A percentile compares a stretch with the other conserved stretches of the same genome.
Evolutionary conservation across 1,140 invertebrate species (phyloP).

Genomic region (Diorhabda carinulata): DNA sequence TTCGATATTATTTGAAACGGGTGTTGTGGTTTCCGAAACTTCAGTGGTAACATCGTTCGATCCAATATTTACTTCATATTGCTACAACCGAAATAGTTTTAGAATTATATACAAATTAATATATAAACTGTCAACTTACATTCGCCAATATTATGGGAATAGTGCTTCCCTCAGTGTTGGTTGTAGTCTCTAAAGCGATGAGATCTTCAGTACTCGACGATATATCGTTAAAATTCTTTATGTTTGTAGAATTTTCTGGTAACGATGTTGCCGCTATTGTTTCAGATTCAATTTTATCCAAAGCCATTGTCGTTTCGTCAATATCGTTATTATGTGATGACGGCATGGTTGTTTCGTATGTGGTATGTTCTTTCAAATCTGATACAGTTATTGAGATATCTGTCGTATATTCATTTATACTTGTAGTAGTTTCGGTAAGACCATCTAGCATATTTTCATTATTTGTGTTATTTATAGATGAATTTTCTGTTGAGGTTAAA

Average conservation of each 20-base stretch:
- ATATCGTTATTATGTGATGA: background rate
- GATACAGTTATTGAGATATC: no score
- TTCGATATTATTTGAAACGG: background rate
- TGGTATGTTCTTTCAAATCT: no score
- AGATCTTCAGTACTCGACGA: slow-evolving; percentile 42
- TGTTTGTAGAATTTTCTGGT: slow-evolving; percentile 14
- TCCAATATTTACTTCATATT: background rate
- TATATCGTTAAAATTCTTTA: slow-evolving; percentile 18
- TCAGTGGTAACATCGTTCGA: background rate
- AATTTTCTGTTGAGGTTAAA: no score
- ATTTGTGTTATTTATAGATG: no score
- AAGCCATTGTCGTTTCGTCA: slow-evolving; percentile 4
- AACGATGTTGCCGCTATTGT: background rate
- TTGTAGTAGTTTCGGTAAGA: no score
- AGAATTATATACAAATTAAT: background rate
- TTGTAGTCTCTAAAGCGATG: slow-evolving; percentile 44
- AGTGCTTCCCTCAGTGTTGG: slow-evolving; percentile 22
- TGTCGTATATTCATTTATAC: no score
- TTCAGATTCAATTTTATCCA: slow-evolving; percentile 7
- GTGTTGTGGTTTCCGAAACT: slow-evolving; percentile 8
- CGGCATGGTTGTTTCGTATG: background rate
- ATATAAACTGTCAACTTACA: background rate
- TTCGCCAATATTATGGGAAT: background rate
- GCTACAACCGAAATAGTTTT: background rate
- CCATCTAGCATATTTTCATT: no score